Evolutionary conservation across 2,797 vertebrate genomes (phyloP).

Genomic region (Mormyrus proboscirostris): DNA sequence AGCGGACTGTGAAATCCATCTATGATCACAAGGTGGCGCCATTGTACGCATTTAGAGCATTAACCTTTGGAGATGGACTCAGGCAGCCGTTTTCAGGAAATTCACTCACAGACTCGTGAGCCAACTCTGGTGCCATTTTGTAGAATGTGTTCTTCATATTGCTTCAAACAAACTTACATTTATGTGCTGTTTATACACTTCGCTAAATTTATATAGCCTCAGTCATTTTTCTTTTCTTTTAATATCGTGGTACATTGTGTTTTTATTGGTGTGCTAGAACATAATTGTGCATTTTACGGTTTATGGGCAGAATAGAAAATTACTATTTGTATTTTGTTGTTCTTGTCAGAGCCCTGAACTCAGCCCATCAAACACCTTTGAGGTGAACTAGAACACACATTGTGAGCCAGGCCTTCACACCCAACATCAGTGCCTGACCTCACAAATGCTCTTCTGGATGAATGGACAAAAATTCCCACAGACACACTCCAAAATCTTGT

Average conservation of each 20-base stretch:
- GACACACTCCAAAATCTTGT: background rate
- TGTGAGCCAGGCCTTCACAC: background rate
- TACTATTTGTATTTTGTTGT: background rate
- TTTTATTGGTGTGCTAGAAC: background rate
- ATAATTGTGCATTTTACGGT: background rate
- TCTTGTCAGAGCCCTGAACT: background rate
- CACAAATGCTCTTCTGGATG: background rate
- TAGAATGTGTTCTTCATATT: conserved; percentile 9
- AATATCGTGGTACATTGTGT: background rate
- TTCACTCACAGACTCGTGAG: background rate
- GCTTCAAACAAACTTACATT: background rate
- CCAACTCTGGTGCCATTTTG: conserved; percentile 20
- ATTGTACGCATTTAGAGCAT: background rate
- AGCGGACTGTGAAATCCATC: background rate
- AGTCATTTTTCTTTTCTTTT: background rate
- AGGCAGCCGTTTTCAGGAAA: background rate
- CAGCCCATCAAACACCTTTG: background rate
- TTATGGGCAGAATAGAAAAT: background rate
- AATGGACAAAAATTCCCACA: background rate
- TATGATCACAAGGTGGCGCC: conserved; percentile 11
- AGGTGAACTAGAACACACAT: background rate
- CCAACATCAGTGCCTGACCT: background rate
- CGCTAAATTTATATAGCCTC: background rate
- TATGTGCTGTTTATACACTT: background rate
- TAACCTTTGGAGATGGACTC: background rate